These are phyloP conservation scores for Chironomus tepperi DNA, from an alignment of 1,140 invertebrate species.

Conservation along the genomic window DNA sequence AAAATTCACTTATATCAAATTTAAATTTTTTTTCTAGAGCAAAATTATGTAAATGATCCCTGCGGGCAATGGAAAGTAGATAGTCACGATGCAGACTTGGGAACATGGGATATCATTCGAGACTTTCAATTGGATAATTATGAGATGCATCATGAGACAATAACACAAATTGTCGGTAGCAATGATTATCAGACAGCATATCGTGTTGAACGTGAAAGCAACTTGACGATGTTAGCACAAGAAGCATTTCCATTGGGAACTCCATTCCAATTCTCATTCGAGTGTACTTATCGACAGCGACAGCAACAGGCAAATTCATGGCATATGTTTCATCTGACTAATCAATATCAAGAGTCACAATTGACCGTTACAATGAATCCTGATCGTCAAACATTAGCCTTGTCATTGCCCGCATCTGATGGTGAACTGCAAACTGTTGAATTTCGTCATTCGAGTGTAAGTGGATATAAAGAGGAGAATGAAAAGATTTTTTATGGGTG, in stretches of 20 bases:
- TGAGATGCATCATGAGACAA: constrained; percentile 47
- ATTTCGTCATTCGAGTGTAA: constrained; percentile 50
- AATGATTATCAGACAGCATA: constrained; percentile 68
- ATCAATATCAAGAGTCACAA: constrained; percentile 49
- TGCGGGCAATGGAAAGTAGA: constrained; percentile 57
- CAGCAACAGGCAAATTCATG: constrained; percentile 51
- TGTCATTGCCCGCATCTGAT: constrained; percentile 50
- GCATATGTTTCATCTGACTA: constrained; percentile 56
- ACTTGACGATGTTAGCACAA: constrained; percentile 61
- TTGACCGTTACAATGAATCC: constrained; percentile 60
- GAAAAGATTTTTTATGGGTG: too few species aligned
- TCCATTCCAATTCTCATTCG: constrained; percentile 63
- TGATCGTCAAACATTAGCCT: constrained; percentile 48
- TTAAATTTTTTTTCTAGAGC: background rate
- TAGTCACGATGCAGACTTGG: constrained; percentile 55
- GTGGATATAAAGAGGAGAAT: constrained; percentile 26
- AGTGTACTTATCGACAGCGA: constrained; percentile 53
- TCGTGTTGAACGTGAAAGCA: constrained; percentile 57
- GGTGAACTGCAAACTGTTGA: constrained; percentile 50
- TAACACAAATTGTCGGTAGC: constrained; percentile 61
- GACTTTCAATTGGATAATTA: constrained; percentile 59
- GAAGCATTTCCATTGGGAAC: constrained; percentile 44
- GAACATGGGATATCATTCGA: constrained; percentile 69
- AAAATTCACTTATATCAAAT: too few species aligned
- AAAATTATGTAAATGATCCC: constrained; percentile 36